Base-by-base conservation (phyloP, 2,888 invertebrate genomes). In the Tinea trinotella region DNA sequence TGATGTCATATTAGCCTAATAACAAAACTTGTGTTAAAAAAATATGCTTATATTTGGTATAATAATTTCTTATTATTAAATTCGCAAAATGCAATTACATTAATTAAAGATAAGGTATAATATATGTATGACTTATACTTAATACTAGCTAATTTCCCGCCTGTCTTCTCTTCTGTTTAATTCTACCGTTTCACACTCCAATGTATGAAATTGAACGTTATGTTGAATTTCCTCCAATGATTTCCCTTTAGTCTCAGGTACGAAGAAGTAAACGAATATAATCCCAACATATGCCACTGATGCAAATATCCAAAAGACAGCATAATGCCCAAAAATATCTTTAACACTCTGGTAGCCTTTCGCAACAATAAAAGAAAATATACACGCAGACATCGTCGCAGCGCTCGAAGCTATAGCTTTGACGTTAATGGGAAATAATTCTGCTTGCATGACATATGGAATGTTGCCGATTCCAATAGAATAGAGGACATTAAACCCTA, bases 161-260 rank as follows among this genome's bases (percentile, higher is more conserved):
- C 5, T 46, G 4, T 19, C 46, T 4, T 46, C 10, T n/a, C 46
- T 19, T 5, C 46, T 19, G 17, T 52, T 52, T 7, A 53, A 40
- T 2, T 40, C 20, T 20, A 13, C 19, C 40, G 20, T 53, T 53
- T 53, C 53, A n/a, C 7, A 18, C 0, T 68, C 62, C 2, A 9
- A n/a, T 24, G 55, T 58, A 40, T 64, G 68, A 15, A 75, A 71
- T 55, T 87, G 81, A 34, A 90, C 68, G 54, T 87, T 81, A 58
- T 87, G 86, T 58, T 89, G 88, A 18, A 91, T 89, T 56, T 90
- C 88, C 58, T 88, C 78, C 57, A 91, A 70, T 0, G 89, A 88
- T 61, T 89, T 90, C 0, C 88, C 89, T 62, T 87, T 90, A 0
- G 90, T 90, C 65, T 91, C 90, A 1, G 90, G 90, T 1, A 90